phyloP scores from a whole-genome alignment of 2,888 invertebrate species.

The Amphipoea oculea region DNA sequence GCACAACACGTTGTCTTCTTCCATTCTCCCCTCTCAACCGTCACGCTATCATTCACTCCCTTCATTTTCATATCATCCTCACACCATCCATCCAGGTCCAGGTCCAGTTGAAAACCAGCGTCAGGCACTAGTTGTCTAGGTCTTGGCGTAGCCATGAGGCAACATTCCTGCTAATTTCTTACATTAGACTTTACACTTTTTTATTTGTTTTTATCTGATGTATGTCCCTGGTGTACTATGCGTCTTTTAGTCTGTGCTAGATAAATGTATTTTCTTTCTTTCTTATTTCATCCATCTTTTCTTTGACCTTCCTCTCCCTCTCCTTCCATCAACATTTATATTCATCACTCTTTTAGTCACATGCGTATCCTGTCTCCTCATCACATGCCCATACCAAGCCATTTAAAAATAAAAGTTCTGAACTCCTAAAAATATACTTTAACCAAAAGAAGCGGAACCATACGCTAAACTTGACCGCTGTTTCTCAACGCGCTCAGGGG shows the following conservation, averaged over 20 bases:
- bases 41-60: background rate
- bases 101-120: too few relatives aligned
- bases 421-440: background rate
- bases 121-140: too few relatives aligned
- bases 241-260: too few relatives aligned
- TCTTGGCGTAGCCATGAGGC: too few relatives aligned
- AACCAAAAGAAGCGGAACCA: slow-evolving; percentile 53
- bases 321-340: background rate
- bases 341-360: background rate
- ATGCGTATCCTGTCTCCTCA: background rate
- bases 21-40: background rate
- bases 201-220: too few relatives aligned
- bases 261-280: too few relatives aligned
- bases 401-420: background rate
- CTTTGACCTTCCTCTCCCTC: background rate
- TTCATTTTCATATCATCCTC: background rate
- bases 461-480: slow-evolving; percentile 22
- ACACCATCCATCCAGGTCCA: background rate
- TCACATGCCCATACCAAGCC: background rate
- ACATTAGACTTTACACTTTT: too few relatives aligned
- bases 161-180: too few relatives aligned
- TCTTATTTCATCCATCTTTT: background rate
- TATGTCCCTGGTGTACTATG: too few relatives aligned
- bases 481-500: slow-evolving; percentile 68
- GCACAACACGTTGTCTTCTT: background rate